A percentile compares a stretch with the other conserved stretches of the same genome.
phyloP scores from a whole-genome alignment of 2,888 invertebrate species.

The Mesorhabditis spiculigera region DNA sequence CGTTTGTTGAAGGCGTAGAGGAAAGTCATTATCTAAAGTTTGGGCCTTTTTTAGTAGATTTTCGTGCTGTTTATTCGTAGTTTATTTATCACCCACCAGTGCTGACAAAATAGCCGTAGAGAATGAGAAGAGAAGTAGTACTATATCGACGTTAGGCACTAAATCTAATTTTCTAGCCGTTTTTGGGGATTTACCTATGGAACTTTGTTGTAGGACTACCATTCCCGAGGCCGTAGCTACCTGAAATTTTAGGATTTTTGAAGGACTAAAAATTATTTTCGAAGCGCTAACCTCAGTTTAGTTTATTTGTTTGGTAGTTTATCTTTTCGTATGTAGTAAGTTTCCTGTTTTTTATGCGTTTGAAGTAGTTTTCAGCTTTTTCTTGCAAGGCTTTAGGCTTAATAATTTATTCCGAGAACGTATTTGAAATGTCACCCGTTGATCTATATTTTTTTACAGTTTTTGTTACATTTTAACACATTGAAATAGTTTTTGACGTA shows the following conservation, averaged over 20 bases:
- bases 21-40: neutral
- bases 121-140: neutral
- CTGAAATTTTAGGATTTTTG: neutral
- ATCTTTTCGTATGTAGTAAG: too few relatives aligned
- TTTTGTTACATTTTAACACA: too few relatives aligned
- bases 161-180: neutral
- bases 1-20: conserved; percentile 1
- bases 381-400: too few relatives aligned
- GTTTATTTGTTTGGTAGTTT: too few relatives aligned
- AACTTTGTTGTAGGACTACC: neutral
- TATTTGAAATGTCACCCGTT: too few relatives aligned
- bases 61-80: neutral
- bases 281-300: too few relatives aligned
- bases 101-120: neutral
- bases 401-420: too few relatives aligned
- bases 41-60: neutral
- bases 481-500: too few relatives aligned
- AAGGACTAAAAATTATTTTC: too few relatives aligned
- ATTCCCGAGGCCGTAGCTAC: neutral
- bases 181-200: neutral
- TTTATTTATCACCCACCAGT: neutral
- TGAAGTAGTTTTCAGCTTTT: too few relatives aligned
- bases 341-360: too few relatives aligned
- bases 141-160: conserved; percentile 2
- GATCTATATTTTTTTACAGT: too few relatives aligned